Evolutionary conservation across 2,888 invertebrate genomes (phyloP).

Genomic region (Bursaphelenchus okinawaensis): DNA sequence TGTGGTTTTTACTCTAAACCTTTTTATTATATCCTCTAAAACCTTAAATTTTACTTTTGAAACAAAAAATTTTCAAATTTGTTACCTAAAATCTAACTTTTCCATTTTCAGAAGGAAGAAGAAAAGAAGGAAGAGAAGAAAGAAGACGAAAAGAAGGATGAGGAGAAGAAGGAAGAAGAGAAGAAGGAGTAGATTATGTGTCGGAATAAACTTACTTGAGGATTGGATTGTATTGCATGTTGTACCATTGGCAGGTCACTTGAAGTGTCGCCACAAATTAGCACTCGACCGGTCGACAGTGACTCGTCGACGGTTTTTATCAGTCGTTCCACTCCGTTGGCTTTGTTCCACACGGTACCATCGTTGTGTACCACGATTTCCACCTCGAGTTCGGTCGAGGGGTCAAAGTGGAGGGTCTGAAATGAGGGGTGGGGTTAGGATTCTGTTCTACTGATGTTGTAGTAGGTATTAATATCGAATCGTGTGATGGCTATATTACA

Average conservation of each 20-base stretch:
- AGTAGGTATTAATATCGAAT: too few relatives aligned
- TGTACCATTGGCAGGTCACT: slow-evolving; percentile 56
- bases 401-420: slow-evolving; percentile 45
- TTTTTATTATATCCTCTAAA: too few relatives aligned
- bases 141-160: slow-evolving; percentile 11
- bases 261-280: slow-evolving; percentile 55
- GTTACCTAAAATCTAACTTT: neutral
- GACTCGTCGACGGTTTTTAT: slow-evolving; percentile 33
- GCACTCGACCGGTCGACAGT: slow-evolving; percentile 41
- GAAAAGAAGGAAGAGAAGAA: slow-evolving; percentile 14
- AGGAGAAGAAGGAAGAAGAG: slow-evolving; percentile 12
- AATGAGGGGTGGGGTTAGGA: slow-evolving; percentile 1
- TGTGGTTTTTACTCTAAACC: too few relatives aligned
- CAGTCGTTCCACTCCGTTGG: slow-evolving; percentile 27
- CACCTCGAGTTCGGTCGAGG: slow-evolving; percentile 51
- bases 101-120: neutral
- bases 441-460: too few relatives aligned
- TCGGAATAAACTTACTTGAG: slow-evolving; percentile 31
- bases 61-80: too few relatives aligned
- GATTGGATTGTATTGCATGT: slow-evolving; percentile 40
- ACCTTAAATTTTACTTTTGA: too few relatives aligned
- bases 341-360: slow-evolving; percentile 43
- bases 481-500: too few relatives aligned
- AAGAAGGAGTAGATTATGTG: slow-evolving; percentile 13
- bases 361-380: slow-evolving; percentile 48